Conservation (phyloP, 2,888 invertebrate species). For the Ennomos fuscantarius region DNA sequence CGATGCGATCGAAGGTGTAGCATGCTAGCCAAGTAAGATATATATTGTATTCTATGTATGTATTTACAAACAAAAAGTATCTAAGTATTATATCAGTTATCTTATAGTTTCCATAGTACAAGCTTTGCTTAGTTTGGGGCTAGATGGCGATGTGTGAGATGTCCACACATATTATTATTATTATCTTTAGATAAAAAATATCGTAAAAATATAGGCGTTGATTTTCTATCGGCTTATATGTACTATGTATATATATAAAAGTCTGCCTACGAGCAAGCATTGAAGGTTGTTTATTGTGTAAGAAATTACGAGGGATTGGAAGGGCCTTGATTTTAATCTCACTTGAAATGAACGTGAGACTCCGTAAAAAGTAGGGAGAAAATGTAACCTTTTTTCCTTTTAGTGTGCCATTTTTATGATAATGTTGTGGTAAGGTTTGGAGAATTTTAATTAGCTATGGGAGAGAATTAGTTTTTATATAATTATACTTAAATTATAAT, state of each 20-base stretch:
- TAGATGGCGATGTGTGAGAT: too few relatives aligned
- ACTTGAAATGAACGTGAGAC: constrained; percentile 4
- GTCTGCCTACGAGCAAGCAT: constrained; percentile 7
- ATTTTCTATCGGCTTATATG: neutral
- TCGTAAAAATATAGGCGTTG: neutral
- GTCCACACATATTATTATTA: too few relatives aligned
- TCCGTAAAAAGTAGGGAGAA: constrained; percentile 4
- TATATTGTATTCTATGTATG: too few relatives aligned
- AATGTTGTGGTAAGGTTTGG: neutral
- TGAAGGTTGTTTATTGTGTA: constrained; percentile 23
- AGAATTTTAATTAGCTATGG: constrained; percentile 11
- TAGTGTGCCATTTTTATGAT: constrained; percentile 8
- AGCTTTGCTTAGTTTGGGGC: too few relatives aligned
- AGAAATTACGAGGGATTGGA: constrained; percentile 20
- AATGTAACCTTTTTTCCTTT: constrained; percentile 2
- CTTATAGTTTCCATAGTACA: too few relatives aligned
- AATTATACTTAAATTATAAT: too few relatives aligned
- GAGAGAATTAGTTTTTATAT: too few relatives aligned
- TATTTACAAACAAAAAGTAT: too few relatives aligned
- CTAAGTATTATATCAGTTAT: too few relatives aligned
- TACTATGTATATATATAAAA: too few relatives aligned
- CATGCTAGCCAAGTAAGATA: too few relatives aligned
- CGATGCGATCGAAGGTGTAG: too few relatives aligned
- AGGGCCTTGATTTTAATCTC: constrained; percentile 22
- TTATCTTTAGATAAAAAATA: neutral